Conservation (phyloP, 2,797 vertebrate species). For the Ceyx erithaca region DNA sequence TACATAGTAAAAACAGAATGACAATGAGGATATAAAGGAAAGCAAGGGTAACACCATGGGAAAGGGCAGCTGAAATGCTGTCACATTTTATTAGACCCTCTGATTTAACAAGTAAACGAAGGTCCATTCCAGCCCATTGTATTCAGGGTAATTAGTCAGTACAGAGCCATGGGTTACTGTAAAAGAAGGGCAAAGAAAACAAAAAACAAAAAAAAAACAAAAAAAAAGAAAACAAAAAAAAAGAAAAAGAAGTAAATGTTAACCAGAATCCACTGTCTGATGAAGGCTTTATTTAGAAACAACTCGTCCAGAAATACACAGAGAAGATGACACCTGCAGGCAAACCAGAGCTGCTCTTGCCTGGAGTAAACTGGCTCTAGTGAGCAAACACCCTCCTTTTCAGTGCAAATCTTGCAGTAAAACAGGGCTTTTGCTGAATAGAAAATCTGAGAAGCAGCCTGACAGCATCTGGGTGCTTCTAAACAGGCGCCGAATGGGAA, state of each 20-base stretch:
- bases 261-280: slow-evolving; percentile 75
- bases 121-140: slow-evolving; percentile 87
- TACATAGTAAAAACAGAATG: slow-evolving; percentile 46
- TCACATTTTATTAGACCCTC: slow-evolving; percentile 67
- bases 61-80: slow-evolving; percentile 72
- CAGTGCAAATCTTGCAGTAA: slow-evolving; percentile 30
- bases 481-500: neutral
- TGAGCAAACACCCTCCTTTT: neutral
- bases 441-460: neutral
- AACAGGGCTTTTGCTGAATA: slow-evolving; percentile 36
- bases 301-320: slow-evolving; percentile 55
- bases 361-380: neutral
- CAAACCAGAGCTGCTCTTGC: slow-evolving; percentile 3
- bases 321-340: slow-evolving; percentile 21
- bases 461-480: neutral
- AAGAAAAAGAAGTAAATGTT: slow-evolving; percentile 69
- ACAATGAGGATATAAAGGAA: slow-evolving; percentile 30
- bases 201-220: slow-evolving; percentile 62
- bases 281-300: slow-evolving; percentile 67
- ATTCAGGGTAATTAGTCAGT: slow-evolving; percentile 92
- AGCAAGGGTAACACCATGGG: slow-evolving; percentile 56
- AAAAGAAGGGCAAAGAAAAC: slow-evolving; percentile 92
- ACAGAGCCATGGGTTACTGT: slow-evolving; percentile 99
- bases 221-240: slow-evolving; percentile 60
- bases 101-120: slow-evolving; percentile 77